Conservation (phyloP, 2,797 vertebrate species). For the Mastacembelus armatus region DNA sequence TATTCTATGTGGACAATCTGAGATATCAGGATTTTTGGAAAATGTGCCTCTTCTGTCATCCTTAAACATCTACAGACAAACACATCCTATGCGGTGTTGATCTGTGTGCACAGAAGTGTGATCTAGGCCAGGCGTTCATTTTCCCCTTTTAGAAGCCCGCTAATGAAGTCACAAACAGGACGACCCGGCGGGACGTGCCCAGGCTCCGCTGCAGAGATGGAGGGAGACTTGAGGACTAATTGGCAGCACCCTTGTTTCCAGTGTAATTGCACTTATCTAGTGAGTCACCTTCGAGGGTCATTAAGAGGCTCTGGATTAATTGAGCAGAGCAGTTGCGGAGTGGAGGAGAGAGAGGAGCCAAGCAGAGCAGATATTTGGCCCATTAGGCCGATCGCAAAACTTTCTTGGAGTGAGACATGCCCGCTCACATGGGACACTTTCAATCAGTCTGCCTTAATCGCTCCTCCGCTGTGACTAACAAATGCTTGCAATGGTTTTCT, state of each 20-base stretch:
- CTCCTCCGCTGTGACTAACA: constrained; percentile 74
- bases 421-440: constrained; percentile 73
- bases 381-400: constrained; percentile 80
- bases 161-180: constrained; percentile 87
- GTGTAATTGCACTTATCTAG: constrained; percentile 87
- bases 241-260: constrained; percentile 86
- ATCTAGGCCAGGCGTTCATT: constrained; percentile 78
- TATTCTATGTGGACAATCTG: neutral
- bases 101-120: constrained; percentile 60
- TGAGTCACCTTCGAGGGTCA: constrained; percentile 88
- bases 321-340: constrained; percentile 77
- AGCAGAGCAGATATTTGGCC: constrained; percentile 78
- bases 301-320: constrained; percentile 86
- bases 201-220: constrained; percentile 68
- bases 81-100: constrained; percentile 41
- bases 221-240: constrained; percentile 84
- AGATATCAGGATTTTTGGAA: neutral
- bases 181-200: constrained; percentile 76
- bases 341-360: constrained; percentile 54
- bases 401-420: constrained; percentile 71
- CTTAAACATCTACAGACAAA: constrained; percentile 56
- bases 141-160: constrained; percentile 82
- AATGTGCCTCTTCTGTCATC: constrained; percentile 39
- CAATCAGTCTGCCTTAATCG: constrained; percentile 79
- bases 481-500: constrained; percentile 67